Evolutionary conservation across 2,113 vertebrate genomes (phyloP), one percentile per base, ranked within the genome.

Genomic region (Barbus barbus): DNA sequence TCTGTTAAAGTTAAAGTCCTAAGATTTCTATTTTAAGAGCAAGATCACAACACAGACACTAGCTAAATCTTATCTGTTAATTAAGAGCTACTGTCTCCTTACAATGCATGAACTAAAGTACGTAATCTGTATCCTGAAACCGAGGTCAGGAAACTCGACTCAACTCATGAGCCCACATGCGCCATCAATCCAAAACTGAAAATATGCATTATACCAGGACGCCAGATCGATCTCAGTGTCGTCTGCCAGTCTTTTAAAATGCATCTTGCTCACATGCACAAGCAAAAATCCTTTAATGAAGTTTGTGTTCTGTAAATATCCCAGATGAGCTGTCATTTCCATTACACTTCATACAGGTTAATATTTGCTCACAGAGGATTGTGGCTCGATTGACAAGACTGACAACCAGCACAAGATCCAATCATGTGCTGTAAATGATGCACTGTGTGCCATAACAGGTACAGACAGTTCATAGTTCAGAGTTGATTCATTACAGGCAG

Each of bases 301-400:
- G 18, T 69, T 38, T 38, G 33, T 38, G 65, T 69, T 22, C 4
- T 69, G 33, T 38, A 38, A 69, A 38, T 33, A 69, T 38, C 65
- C 65, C 9, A 69, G 31, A 69, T 22, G 31, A 69, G 65, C 65
- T 36, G 18, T 69, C 31, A 22, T 69, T 69, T 69, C 33, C 18
- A 69, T 69, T 38, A 22, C 33, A 38, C 33, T 38, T 69, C 20
- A 69, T 22, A 22, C 14, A 22, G 31, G 33, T 69, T 22, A 69
- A 69, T 69, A 67, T 69, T 69, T 69, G 31, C 18, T 67, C 33
- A 67, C 31, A 69, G 65, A 69, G 18, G 65, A 36, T 69, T 4
- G 18, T 69, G 65, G 65, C 65, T 36, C 18, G 1, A 18, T 31
- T 28, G 33, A 36, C 4, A 0, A 33, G 63, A 69, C 4, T 11